A percentile compares a stretch with the other conserved stretches of the same genome.
Conservation (phyloP, 2,888 invertebrate genomes). For the Julus scanicus region DNA sequence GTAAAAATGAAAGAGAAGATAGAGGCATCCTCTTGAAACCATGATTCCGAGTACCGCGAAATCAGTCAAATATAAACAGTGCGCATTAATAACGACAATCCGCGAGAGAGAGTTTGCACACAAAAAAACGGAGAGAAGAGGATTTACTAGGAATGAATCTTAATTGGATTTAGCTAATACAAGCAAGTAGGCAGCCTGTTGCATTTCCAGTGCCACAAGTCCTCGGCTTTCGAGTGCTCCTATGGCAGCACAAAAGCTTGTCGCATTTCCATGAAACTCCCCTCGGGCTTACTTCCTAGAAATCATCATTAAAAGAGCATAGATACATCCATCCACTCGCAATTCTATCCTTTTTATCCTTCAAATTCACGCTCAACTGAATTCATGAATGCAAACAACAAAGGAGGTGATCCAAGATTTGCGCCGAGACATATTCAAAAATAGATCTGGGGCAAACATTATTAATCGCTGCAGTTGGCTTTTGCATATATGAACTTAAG, state of each 20-base stretch:
- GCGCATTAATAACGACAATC: not conserved
- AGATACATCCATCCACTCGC: not conserved
- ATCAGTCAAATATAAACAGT: not conserved
- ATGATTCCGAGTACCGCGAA: not conserved
- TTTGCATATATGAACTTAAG: no score
- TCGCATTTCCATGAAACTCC: slow-evolving; percentile 47
- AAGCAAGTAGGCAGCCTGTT: not conserved
- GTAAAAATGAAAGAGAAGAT: not conserved
- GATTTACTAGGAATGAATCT: slow-evolving; percentile 7
- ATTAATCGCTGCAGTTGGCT: no score
- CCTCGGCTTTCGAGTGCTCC: not conserved
- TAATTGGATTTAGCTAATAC: slow-evolving; percentile 27
- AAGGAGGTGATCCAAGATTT: slow-evolving; percentile 2
- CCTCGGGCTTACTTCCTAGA: slow-evolving; percentile 34
- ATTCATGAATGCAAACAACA: not conserved
- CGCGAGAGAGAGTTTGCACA: not conserved
- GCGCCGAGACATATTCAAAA: not conserved
- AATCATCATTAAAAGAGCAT: slow-evolving; percentile 49
- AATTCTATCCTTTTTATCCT: not conserved
- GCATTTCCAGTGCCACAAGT: slow-evolving; percentile 23
- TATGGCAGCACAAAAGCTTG: slow-evolving; percentile 30
- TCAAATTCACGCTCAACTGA: slow-evolving; percentile 33
- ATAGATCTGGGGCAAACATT: no score
- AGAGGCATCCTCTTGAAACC: not conserved
- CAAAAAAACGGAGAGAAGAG: not conserved